phyloP scores from a whole-genome alignment of 1,140 invertebrate species.

The Drusus annulatus region DNA sequence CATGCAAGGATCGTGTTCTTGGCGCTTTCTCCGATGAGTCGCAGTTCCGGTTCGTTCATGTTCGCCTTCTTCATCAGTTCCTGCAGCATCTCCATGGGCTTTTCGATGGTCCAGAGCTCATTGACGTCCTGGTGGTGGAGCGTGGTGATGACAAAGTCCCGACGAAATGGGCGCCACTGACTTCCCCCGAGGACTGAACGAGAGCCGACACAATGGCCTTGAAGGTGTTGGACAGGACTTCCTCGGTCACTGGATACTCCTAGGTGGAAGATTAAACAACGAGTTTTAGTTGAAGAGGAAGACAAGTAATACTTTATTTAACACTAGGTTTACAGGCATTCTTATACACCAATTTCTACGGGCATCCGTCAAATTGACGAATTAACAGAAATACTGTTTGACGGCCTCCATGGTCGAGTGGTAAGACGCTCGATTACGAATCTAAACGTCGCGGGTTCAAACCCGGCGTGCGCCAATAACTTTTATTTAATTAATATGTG shows the following conservation, averaged over 20 bases:
- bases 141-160: slow-evolving; percentile 89
- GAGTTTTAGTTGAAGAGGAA: no score
- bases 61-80: slow-evolving; percentile 72
- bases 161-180: slow-evolving; percentile 82
- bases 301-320: no score
- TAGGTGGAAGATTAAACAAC: slow-evolving; percentile 62
- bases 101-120: slow-evolving; percentile 84
- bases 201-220: slow-evolving; percentile 88
- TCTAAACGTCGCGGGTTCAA: no score
- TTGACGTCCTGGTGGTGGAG: slow-evolving; percentile 86
- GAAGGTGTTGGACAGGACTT: slow-evolving; percentile 82
- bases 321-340: no score
- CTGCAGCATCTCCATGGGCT: slow-evolving; percentile 82
- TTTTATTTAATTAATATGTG: no score
- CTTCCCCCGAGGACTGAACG: slow-evolving; percentile 74
- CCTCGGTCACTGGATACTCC: slow-evolving; percentile 82
- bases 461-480: no score
- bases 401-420: no score
- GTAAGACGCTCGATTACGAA: no score
- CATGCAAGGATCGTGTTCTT: slow-evolving; percentile 84
- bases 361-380: no score
- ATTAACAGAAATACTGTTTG: no score
- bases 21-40: slow-evolving; percentile 85
- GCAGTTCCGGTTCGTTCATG: slow-evolving; percentile 77
- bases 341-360: no score